phyloP scores from a whole-genome alignment of 2,888 invertebrate genomes.

The Dinocampus coccinellae region DNA sequence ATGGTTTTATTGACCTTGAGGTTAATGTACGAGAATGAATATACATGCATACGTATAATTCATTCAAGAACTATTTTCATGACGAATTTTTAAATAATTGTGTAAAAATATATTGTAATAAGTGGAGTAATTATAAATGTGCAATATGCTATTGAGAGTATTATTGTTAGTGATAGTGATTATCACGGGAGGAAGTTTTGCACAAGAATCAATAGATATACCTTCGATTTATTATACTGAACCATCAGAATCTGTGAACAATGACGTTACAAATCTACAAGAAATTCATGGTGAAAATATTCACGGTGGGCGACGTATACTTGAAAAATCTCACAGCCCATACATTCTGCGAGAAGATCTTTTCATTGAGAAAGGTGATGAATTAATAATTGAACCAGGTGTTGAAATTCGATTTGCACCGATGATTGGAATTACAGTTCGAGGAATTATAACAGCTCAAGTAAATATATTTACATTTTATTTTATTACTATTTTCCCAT shows the following conservation, averaged over 20 bases:
- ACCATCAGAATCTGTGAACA: constrained; percentile 50
- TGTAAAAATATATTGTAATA: constrained; percentile 9
- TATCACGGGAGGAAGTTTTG: constrained; percentile 24
- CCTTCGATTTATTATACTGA: constrained; percentile 65
- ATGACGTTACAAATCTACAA: constrained; percentile 61
- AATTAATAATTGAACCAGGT: constrained; percentile 89
- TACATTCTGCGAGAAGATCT: constrained; percentile 85
- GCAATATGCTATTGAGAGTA: constrained; percentile 21
- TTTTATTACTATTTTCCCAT: not conserved
- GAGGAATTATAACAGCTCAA: constrained; percentile 89
- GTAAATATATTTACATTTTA: constrained; percentile 73
- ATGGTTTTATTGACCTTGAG: constrained; percentile 4
- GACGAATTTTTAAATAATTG: not conserved
- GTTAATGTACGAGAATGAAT: not conserved
- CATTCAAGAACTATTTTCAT: not conserved
- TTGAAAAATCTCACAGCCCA: constrained; percentile 76
- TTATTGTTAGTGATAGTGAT: constrained; percentile 14
- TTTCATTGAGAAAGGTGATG: constrained; percentile 82
- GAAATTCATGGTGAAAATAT: constrained; percentile 77
- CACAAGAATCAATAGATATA: constrained; percentile 52
- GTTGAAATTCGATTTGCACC: constrained; percentile 91
- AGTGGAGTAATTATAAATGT: constrained; percentile 30
- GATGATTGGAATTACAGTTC: constrained; percentile 92
- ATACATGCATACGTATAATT: not conserved
- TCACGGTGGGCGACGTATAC: constrained; percentile 72